Evolutionary conservation across 2,113 vertebrate genomes (phyloP), one percentile per base, ranked within the genome.

Genomic region (Mustela nigripes): DNA sequence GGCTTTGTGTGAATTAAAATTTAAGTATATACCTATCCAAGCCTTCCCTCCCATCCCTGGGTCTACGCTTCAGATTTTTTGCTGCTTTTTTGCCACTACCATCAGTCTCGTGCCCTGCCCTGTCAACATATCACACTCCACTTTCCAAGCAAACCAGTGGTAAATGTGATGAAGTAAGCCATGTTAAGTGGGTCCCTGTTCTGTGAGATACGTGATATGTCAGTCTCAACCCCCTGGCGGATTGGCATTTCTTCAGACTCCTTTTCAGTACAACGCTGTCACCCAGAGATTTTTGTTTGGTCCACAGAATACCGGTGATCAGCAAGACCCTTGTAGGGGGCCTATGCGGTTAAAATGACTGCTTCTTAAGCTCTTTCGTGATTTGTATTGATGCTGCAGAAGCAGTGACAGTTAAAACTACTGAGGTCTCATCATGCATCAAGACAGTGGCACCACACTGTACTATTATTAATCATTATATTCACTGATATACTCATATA

Each of bases 261-360:
- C 62, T 86, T 86, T 91, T 63, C 69, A 96, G 78, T 84, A 76
- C 24, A 10, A 83, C 89, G 0, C 65, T 85, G 83, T 76, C 24
- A 87, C 84, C 31, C 18, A 83, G 60, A 95, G 18, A 79, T 63
- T 82, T 36, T 88, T 31, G 33, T 94, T 95, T 81, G 74, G 24
- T 10, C 12, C 15, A 50, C 10, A 86, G 48, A 67, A 19, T 3
- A 31, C 60, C 2, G 33, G 42, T 1, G 2, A 58, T 90, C 8
- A 21, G 88, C 45, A 89, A 9, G 24, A 26, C 4, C 4, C 19
- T 45, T 42, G 22, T 11, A 39, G 67, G 2, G 31, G 33, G 16
- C 39, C 33, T 50, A 2, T 95, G 76, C 92, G 26, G 39, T 95
- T 89, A 95, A 42, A 71, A 16, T 24, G 5, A 28, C 86, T 86